Evolutionary conservation across 2,113 vertebrate species (phyloP).

Genomic region (Chaetodon trifascialis): DNA sequence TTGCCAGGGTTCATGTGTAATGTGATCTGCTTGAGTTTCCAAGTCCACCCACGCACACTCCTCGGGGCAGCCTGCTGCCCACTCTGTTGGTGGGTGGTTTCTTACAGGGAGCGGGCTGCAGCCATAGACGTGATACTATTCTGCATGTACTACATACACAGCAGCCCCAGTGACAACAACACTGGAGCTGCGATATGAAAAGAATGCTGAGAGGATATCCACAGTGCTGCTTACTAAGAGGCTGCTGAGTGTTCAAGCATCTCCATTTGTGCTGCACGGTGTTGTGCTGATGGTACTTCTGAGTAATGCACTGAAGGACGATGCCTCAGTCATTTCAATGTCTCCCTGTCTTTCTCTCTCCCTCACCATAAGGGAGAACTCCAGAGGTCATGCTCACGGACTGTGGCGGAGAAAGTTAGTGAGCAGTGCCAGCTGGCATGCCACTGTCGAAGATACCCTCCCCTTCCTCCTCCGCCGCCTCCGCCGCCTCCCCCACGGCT

Average conservation of each 20-base stretch:
- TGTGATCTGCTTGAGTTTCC: slow-evolving; percentile 84
- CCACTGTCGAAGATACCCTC: slow-evolving; percentile 93
- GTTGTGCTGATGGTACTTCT: slow-evolving; percentile 63
- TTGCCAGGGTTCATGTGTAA: slow-evolving; percentile 84
- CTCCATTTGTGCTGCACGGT: slow-evolving; percentile 61
- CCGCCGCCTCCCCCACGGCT: slow-evolving; percentile 93
- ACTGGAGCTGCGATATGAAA: slow-evolving; percentile 55
- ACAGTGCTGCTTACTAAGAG: slow-evolving; percentile 53
- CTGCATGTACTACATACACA: slow-evolving; percentile 73
- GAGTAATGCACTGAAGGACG: slow-evolving; percentile 62
- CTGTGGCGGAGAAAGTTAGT: slow-evolving; percentile 87
- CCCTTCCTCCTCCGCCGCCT: slow-evolving; percentile 91
- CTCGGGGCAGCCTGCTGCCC: slow-evolving; percentile 84
- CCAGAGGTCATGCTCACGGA: slow-evolving; percentile 94
- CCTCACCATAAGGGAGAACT: slow-evolving; percentile 89
- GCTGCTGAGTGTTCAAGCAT: slow-evolving; percentile 65
- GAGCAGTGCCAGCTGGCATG: slow-evolving; percentile 92
- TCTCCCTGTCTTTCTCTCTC: slow-evolving; percentile 51
- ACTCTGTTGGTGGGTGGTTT: slow-evolving; percentile 84
- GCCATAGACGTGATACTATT: slow-evolving; percentile 78
- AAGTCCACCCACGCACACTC: slow-evolving; percentile 82
- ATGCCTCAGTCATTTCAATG: slow-evolving; percentile 55
- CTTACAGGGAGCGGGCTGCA: slow-evolving; percentile 74
- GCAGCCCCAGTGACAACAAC: slow-evolving; percentile 68
- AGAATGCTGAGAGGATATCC: slow-evolving; percentile 69